These are phyloP conservation scores for Fulica atra DNA, from an alignment of 2,113 vertebrate species.

Conservation along the genomic window DNA sequence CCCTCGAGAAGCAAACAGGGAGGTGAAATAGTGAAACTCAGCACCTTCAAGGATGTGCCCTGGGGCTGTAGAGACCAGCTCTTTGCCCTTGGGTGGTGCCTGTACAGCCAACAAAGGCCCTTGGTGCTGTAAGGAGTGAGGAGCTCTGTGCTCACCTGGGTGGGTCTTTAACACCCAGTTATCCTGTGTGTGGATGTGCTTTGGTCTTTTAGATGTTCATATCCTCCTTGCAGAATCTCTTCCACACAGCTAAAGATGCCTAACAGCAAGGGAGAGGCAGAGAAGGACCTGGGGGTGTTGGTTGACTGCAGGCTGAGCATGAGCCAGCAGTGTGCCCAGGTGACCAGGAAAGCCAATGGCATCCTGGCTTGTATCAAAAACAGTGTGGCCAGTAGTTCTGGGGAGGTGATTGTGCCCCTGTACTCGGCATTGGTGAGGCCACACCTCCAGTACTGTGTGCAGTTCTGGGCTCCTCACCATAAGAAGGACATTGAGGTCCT, in stretches of 20 bases:
- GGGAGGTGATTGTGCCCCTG: no score
- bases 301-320: no score
- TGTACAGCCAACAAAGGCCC: not conserved
- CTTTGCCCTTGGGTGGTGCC: not conserved
- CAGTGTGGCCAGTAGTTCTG: no score
- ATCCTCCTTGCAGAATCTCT: not conserved
- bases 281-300: not conserved
- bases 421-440: no score
- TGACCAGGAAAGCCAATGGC: no score
- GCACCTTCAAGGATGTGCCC: not conserved
- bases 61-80: not conserved
- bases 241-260: not conserved
- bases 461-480: no score
- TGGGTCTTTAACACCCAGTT: not conserved
- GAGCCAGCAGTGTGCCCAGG: no score
- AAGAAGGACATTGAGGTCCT: no score
- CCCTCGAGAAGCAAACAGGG: not conserved
- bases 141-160: not conserved
- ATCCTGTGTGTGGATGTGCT: not conserved
- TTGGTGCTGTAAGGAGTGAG: accelerated
- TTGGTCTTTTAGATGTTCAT: not conserved
- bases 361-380: no score
- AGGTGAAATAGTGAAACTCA: not conserved
- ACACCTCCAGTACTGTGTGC: no score
- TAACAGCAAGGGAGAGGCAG: not conserved